Percentiles rank a stretch among this genome's conserved stretches.
These are phyloP conservation scores for Poecilia picta DNA, from an alignment of 2,797 vertebrate genomes.

Conservation along the genomic window DNA sequence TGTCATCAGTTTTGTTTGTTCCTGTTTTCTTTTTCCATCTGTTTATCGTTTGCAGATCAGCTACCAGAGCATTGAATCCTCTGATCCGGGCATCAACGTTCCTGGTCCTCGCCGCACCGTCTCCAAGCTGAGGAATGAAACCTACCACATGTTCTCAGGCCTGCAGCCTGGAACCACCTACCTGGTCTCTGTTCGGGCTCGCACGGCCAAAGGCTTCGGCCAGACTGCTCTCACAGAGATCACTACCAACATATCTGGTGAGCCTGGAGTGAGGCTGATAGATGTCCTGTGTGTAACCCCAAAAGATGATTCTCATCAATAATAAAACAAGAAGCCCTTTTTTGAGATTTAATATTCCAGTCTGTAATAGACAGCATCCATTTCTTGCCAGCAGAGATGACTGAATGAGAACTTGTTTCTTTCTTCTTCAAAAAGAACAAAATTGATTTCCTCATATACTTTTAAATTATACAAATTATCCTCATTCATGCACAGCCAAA, in stretches of 20 bases:
- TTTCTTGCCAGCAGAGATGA: not conserved
- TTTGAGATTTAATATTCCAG: not conserved
- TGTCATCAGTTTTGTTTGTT: not conserved
- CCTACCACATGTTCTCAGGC: slow-evolving; percentile 95
- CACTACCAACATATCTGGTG: slow-evolving; percentile 97
- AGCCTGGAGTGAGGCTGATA: slow-evolving; percentile 13
- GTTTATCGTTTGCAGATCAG: slow-evolving; percentile 84
- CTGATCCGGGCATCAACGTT: slow-evolving; percentile 91
- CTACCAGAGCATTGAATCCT: slow-evolving; percentile 96
- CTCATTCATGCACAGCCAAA: slow-evolving; percentile 9
- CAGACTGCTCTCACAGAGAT: slow-evolving; percentile 94
- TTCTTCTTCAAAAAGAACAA: slow-evolving; percentile 30
- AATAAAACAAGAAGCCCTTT: not conserved
- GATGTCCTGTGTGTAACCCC: not conserved
- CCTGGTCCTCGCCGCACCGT: slow-evolving; percentile 91
- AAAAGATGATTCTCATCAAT: not conserved
- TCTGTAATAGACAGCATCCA: not conserved
- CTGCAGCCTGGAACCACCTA: slow-evolving; percentile 96
- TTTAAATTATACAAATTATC: slow-evolving; percentile 41
- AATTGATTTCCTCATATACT: slow-evolving; percentile 26
- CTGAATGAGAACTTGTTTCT: slow-evolving; percentile 16
- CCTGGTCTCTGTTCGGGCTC: slow-evolving; percentile 92
- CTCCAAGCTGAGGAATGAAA: slow-evolving; percentile 95
- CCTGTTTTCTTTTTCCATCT: not conserved
- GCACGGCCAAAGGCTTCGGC: slow-evolving; percentile 93